Conservation (phyloP, 2,888 invertebrate genomes). For the Micoletzkya japonica region DNA sequence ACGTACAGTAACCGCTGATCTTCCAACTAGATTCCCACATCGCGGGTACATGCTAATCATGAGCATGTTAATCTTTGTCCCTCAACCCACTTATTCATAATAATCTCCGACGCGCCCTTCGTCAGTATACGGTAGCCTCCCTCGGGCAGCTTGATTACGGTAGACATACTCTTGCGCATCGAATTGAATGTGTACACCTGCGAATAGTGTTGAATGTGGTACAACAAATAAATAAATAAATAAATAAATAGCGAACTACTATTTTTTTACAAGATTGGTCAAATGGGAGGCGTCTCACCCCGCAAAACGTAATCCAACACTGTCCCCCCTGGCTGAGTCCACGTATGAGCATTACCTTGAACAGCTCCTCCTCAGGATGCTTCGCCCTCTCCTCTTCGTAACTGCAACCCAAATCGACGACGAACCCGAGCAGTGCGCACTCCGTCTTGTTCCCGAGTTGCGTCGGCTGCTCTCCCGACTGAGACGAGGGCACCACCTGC, state of each 20-base stretch:
- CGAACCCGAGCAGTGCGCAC: conserved; percentile 68
- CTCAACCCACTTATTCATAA: conserved; percentile 65
- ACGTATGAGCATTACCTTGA: conserved; percentile 64
- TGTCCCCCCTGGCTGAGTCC: conserved; percentile 69
- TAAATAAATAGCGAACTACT: too few relatives aligned
- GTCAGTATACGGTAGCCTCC: conserved; percentile 66
- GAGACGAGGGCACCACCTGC: too few relatives aligned
- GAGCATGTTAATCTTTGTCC: background rate
- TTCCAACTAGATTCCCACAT: background rate
- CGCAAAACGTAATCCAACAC: conserved; percentile 66
- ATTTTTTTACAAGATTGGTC: too few relatives aligned
- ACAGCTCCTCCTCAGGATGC: conserved; percentile 65
- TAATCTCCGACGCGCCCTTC: conserved; percentile 69
- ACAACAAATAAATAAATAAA: too few relatives aligned
- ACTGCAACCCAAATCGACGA: conserved; percentile 65
- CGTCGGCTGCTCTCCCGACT: conserved; percentile 35
- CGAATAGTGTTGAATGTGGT: too few relatives aligned
- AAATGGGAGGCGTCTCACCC: too few relatives aligned
- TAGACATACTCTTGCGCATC: conserved; percentile 69
- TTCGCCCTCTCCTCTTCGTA: conserved; percentile 66
- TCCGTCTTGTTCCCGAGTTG: conserved; percentile 70
- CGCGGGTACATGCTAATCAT: background rate
- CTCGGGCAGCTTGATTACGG: conserved; percentile 62
- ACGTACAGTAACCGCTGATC: background rate
- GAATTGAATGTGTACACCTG: conserved; percentile 70